Conservation (phyloP, 2,888 invertebrate genomes). For the Troides aeacus region DNA sequence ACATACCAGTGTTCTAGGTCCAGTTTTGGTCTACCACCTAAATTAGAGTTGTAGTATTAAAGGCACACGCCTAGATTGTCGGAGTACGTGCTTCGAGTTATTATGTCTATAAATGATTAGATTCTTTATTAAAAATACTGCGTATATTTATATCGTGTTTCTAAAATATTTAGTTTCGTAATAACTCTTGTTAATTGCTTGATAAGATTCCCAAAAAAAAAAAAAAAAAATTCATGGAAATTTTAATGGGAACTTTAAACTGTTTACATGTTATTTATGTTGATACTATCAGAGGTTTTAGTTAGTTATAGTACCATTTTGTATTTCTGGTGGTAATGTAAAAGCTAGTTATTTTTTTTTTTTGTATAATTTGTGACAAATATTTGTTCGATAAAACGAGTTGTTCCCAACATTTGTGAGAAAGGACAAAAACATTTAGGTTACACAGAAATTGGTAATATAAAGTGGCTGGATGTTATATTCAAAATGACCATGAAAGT, state of each 20-base stretch:
- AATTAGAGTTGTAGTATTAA: slow-evolving; percentile 6
- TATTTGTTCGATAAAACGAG: too few relatives aligned
- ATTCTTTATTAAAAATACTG: not conserved
- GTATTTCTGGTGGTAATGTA: too few relatives aligned
- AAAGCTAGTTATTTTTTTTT: too few relatives aligned
- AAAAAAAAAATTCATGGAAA: not conserved
- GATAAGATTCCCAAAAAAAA: not conserved
- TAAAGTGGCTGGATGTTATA: too few relatives aligned
- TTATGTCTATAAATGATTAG: slow-evolving; percentile 5
- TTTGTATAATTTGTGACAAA: too few relatives aligned
- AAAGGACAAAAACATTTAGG: too few relatives aligned
- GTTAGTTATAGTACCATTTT: too few relatives aligned
- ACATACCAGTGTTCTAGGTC: too few relatives aligned
- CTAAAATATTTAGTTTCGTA: not conserved
- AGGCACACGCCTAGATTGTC: not conserved
- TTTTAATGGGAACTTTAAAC: too few relatives aligned
- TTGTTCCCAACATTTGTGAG: too few relatives aligned
- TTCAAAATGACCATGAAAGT: too few relatives aligned
- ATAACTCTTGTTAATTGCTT: not conserved
- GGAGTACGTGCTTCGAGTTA: slow-evolving; percentile 3
- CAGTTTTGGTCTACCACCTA: slow-evolving; percentile 8
- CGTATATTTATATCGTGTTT: slow-evolving; percentile 1
- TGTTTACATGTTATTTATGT: not conserved
- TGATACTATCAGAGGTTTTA: not conserved
- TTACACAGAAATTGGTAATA: too few relatives aligned